Evolutionary conservation across 2,113 vertebrate genomes (phyloP).

Genomic region (Galeopterus variegatus): DNA sequence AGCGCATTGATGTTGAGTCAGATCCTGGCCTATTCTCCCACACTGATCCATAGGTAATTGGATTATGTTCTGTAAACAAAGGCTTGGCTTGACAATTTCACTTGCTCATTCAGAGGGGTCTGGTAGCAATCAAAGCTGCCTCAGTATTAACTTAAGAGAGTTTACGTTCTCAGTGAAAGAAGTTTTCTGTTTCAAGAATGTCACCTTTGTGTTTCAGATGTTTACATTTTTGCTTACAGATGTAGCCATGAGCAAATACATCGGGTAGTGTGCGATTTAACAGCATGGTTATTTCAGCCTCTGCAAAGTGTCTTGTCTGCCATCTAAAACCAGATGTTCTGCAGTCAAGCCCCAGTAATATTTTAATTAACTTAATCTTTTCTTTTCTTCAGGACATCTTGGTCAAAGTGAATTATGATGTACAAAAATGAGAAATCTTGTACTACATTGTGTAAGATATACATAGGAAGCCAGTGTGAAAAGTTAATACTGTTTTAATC

Average conservation of each 20-base stretch:
- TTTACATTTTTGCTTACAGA: slow-evolving; percentile 88
- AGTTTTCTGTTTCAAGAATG: slow-evolving; percentile 83
- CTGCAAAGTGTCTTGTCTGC: slow-evolving; percentile 84
- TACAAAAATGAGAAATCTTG: slow-evolving; percentile 69
- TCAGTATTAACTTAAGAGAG: slow-evolving; percentile 77
- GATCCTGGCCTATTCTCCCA: slow-evolving; percentile 78
- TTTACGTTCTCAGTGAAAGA: slow-evolving; percentile 74
- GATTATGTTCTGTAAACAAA: slow-evolving; percentile 85
- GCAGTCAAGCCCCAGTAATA: slow-evolving; percentile 72
- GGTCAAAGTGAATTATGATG: slow-evolving; percentile 79
- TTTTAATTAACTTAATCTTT: slow-evolving; percentile 75
- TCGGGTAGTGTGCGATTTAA: slow-evolving; percentile 82
- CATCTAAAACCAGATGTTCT: slow-evolving; percentile 72
- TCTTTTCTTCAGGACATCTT: slow-evolving; percentile 75
- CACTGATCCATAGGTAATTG: slow-evolving; percentile 75
- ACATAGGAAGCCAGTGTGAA: slow-evolving; percentile 30
- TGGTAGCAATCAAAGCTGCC: slow-evolving; percentile 87
- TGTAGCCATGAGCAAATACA: slow-evolving; percentile 23
- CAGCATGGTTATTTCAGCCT: slow-evolving; percentile 74
- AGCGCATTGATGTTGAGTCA: slow-evolving; percentile 60
- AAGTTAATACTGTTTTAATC: slow-evolving; percentile 45
- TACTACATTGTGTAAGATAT: slow-evolving; percentile 12
- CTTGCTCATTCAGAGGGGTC: slow-evolving; percentile 72
- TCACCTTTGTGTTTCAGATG: slow-evolving; percentile 83
- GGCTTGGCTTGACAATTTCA: slow-evolving; percentile 80